Evolutionary conservation across 2,888 invertebrate species (phyloP).

Genomic region (Callosobruchus maculatus): DNA sequence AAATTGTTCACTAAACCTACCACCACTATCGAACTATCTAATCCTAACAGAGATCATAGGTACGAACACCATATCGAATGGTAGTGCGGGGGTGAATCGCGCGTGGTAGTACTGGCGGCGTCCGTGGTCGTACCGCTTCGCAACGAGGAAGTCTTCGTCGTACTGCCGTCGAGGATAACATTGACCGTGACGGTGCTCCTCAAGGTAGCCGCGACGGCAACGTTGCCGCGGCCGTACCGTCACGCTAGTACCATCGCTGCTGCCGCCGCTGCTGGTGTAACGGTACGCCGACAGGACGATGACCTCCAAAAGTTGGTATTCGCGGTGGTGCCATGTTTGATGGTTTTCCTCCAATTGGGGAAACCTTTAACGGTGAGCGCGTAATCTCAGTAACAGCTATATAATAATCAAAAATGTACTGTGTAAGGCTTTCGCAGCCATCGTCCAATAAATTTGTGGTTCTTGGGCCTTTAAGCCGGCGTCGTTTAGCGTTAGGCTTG

Average conservation of each 20-base stretch:
- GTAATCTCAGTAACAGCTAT: too few species aligned
- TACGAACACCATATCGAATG: background rate
- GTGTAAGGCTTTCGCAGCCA: too few species aligned
- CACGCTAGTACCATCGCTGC: background rate
- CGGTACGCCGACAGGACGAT: slow-evolving; percentile 37
- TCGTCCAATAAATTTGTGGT: too few species aligned
- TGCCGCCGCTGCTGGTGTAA: slow-evolving; percentile 7
- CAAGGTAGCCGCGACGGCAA: slow-evolving; percentile 27
- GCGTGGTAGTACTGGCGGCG: background rate
- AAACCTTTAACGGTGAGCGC: too few species aligned
- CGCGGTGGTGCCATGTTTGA: slow-evolving; percentile 3
- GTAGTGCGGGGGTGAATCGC: background rate
- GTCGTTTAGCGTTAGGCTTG: too few species aligned
- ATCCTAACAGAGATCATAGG: background rate
- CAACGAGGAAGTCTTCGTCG: background rate
- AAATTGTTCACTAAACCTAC: background rate
- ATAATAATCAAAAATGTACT: too few species aligned
- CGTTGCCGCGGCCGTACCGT: background rate
- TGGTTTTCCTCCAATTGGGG: background rate
- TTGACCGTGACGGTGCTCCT: slow-evolving; percentile 47
- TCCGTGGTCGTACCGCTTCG: background rate
- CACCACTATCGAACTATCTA: background rate
- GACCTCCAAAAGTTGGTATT: slow-evolving; percentile 44
- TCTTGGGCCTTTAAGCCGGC: too few species aligned
- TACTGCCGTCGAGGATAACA: slow-evolving; percentile 39